Percentiles rank a stretch among this genome's conserved stretches.
phyloP scores from a whole-genome alignment of 2,113 vertebrate species.

The Platysteira castanea region DNA sequence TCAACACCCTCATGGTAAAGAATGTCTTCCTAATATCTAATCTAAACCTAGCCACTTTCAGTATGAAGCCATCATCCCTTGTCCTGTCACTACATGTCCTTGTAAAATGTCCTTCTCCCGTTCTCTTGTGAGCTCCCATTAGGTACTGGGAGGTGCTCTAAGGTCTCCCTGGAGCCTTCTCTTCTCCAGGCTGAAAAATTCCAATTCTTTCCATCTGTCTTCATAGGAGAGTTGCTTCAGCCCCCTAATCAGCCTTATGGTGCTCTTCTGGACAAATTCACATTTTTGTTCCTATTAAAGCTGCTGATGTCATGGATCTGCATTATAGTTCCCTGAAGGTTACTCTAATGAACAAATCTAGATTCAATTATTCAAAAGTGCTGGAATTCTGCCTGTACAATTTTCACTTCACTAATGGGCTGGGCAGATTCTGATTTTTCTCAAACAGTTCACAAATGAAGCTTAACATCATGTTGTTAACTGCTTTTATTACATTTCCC shows the following conservation, averaged over 20 bases:
- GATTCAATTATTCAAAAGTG: slow-evolving; percentile 44
- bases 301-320: slow-evolving; percentile 7
- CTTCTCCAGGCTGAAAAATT: background rate
- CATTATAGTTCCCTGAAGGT: slow-evolving; percentile 16
- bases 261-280: background rate
- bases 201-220: background rate
- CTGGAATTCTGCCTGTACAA: slow-evolving; percentile 43
- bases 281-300: slow-evolving; percentile 33
- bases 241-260: background rate
- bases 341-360: slow-evolving; percentile 44
- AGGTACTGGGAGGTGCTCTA: background rate
- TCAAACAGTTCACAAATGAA: slow-evolving; percentile 37
- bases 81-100: background rate
- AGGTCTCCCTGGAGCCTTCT: background rate
- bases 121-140: background rate
- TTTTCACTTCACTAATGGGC: slow-evolving; percentile 41
- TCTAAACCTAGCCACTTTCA: background rate
- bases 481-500: slow-evolving; percentile 22
- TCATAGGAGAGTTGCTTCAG: background rate
- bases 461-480: slow-evolving; percentile 16
- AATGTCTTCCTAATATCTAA: background rate
- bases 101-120: background rate
- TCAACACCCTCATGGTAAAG: background rate
- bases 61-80: background rate
- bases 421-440: slow-evolving; percentile 43